Evolutionary conservation across 2,797 vertebrate species (phyloP), one percentile per base, ranked within the genome.

Genomic region (Phrynocephalus vlangalii): DNA sequence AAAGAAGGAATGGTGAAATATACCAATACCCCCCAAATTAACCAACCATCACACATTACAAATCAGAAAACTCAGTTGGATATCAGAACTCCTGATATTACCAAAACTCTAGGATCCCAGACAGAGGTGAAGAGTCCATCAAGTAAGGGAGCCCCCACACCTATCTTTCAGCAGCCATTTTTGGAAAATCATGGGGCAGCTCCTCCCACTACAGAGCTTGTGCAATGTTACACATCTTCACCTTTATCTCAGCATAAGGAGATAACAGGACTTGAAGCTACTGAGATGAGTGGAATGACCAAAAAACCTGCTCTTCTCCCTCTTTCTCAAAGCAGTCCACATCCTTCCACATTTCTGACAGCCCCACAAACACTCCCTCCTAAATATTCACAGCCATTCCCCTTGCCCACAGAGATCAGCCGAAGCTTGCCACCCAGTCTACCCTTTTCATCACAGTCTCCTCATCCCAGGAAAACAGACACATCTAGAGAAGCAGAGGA

Each of bases 261-360:
- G 24, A n/a, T 11, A n/a, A 48, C 20, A 1, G 76, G 24, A 24
- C 50, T 85, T 0, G 2, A 38, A 78, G n/a, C 83, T 28, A 73
- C 1, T 30, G 22, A 16, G 0, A 5, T 48, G 38, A 44, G 38
- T 22, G 48, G 4, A 0, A 1, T 10, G 0, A 68, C 90, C 72
- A 77, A n/a, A 67, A 78, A 18, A 5, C n/a, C 91, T 50, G 83
- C 71, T 20, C 67, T 52, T 85, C 91, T 80, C 79, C 60, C 63
- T 0, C 38, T 16, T 10, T 71, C 87, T 1, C 83, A 71, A 33
- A 80, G 73, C 60, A 67, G 4, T 0, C 0, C 0, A 0, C 56
- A 1, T 5, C 67, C 85, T 5, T 71, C 83, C 11, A 26, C 67
- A 0, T 5, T 33, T 1, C 0, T 13, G n/a, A 0, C 63, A 50